Conservation (phyloP, 1,140 invertebrate genomes). For the Heliconius hermathena region DNA sequence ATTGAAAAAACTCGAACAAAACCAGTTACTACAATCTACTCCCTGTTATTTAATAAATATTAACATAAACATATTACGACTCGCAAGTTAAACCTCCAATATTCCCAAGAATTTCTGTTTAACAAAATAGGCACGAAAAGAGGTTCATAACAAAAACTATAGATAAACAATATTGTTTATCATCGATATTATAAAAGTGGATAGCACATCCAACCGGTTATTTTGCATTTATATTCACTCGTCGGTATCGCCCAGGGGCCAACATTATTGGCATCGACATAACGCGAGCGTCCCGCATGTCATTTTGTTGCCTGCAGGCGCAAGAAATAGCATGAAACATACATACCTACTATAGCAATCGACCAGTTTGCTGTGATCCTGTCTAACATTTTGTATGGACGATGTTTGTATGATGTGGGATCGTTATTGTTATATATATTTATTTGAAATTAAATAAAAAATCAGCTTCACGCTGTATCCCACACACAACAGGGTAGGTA, state of each 20-base stretch:
- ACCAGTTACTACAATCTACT: no score
- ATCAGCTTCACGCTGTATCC: no score
- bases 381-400: neutral
- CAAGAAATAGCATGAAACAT: slow-evolving; percentile 72
- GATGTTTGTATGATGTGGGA: slow-evolving; percentile 21
- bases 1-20: no score
- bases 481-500: no score
- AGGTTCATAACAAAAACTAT: neutral
- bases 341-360: slow-evolving; percentile 50
- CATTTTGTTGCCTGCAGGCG: slow-evolving; percentile 68
- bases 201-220: slow-evolving; percentile 16
- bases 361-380: slow-evolving; percentile 48
- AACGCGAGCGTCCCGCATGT: slow-evolving; percentile 64
- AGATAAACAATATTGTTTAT: slow-evolving; percentile 9
- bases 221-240: slow-evolving; percentile 43
- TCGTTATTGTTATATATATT: neutral
- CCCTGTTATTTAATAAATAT: neutral
- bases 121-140: slow-evolving; percentile 1
- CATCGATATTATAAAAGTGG: slow-evolving; percentile 16
- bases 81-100: neutral
- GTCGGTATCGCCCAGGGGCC: slow-evolving; percentile 37
- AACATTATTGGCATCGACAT: slow-evolving; percentile 64
- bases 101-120: neutral
- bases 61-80: neutral
- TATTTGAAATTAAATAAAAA: no score